Base-by-base conservation (phyloP, 2,113 vertebrate species). In the Columbina picui region DNA sequence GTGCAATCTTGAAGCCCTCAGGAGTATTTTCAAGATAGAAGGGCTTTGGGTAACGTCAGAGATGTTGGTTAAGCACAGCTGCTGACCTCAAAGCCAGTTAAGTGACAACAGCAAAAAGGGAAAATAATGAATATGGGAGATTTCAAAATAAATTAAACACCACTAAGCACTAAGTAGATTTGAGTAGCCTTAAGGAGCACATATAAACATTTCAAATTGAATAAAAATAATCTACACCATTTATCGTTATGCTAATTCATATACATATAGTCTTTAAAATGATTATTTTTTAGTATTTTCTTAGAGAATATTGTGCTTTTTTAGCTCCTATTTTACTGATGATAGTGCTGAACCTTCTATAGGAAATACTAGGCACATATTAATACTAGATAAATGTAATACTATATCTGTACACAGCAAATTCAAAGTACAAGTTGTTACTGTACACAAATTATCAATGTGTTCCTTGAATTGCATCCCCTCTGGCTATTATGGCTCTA, bases 371-470 rank as follows among this genome's bases (percentile, higher is more conserved):
- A 77, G 55, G 16, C n/a, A 63, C 12, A 12, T 91, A 82, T 84
- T 93, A 91, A 87, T 81, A 83, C 23, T 76, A 92, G 78, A 68
- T 89, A 36, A 97, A 94, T 69, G 36, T 82, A 75, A 23, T 65
- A 47, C 50, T 92, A 1, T 61, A 81, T 64, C 55, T 85, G 49
- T 91, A 95, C 86, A 90, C 47, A 94, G 49, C 61, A 95, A 93
- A 94, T 93, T 95, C 86, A 80, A 95, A 74, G 78, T 59, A 41
- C 45, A 64, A 76, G 71, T 32, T 73, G 56, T 87, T 70, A 92
- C 50, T 87, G 17, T 11, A 30, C 30, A 91, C 56, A 82, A 41
- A 81, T 91, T 60, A 80, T 86, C 85, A 91, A 77, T 59, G 47
- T 83, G 47, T 57, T 93, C 85, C 55, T 94, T 82, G 65, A 96